phyloP scores from a whole-genome alignment of 2,888 invertebrate genomes.

The Agrilus cyanescens region DNA sequence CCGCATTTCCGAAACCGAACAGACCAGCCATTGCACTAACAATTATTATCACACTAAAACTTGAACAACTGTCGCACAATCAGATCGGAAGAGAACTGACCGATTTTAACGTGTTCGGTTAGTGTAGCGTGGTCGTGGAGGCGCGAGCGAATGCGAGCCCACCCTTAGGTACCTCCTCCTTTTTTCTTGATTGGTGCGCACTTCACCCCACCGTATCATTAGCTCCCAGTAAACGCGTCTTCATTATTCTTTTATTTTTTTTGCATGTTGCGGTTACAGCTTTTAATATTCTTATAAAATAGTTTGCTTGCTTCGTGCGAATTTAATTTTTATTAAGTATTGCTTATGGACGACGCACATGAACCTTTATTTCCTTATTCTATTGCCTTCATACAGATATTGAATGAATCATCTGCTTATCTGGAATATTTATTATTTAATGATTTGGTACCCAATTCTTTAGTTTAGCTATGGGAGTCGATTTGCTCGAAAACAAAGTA shows the following conservation, averaged over 20 bases:
- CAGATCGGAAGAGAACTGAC: constrained; percentile 9
- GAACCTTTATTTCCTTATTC: too few relatives aligned
- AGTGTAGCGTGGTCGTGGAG: constrained; percentile 6
- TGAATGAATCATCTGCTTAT: too few relatives aligned
- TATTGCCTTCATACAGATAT: too few relatives aligned
- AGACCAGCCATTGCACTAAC: constrained; percentile 22
- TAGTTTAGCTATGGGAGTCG: too few relatives aligned
- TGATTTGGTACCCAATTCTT: too few relatives aligned
- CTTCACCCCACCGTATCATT: constrained; percentile 21
- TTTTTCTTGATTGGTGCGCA: constrained; percentile 30
- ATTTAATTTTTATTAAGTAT: too few relatives aligned
- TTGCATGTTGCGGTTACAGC: constrained; percentile 4
- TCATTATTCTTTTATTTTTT: constrained; percentile 13
- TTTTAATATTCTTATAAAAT: constrained; percentile 5
- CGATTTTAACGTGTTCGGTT: constrained; percentile 5
- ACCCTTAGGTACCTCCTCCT: constrained; percentile 24
- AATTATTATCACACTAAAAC: constrained; percentile 10
- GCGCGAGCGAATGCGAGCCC: constrained; percentile 21
- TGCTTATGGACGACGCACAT: too few relatives aligned
- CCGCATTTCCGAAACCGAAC: constrained; percentile 24
- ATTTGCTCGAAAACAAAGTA: too few relatives aligned
- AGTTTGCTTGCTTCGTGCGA: not conserved
- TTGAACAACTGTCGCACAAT: constrained; percentile 4
- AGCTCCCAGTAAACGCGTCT: constrained; percentile 17
- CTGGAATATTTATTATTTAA: too few relatives aligned